phyloP scores from a whole-genome alignment of 2,113 vertebrate species.

The Taurulus bubalis region DNA sequence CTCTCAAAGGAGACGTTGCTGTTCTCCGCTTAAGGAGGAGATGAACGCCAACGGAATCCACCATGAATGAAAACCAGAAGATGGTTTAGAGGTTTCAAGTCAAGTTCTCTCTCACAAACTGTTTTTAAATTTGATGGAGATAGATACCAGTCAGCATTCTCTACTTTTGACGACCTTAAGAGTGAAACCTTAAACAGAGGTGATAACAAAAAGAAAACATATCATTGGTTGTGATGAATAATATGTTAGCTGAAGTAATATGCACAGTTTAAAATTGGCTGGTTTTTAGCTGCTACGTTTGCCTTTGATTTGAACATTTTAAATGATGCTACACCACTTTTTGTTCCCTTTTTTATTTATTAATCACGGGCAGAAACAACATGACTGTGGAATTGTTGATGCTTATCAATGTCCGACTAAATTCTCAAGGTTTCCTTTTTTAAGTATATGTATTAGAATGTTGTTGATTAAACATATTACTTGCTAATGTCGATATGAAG shows the following conservation, averaged over 20 bases:
- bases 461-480: not conserved
- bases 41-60: not conserved
- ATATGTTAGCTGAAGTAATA: not conserved
- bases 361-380: not conserved
- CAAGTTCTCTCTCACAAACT: not conserved
- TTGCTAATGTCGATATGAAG: not conserved
- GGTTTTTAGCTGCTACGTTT: not conserved
- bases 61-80: not conserved
- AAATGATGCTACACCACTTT: not conserved
- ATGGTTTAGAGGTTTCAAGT: not conserved
- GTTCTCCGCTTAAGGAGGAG: not conserved
- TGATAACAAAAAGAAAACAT: not conserved
- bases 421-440: not conserved
- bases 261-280: not conserved
- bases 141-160: not conserved
- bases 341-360: not conserved
- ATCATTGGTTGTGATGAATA: not conserved
- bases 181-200: not conserved
- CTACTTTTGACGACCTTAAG: not conserved
- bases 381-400: not conserved
- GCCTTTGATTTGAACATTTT: not conserved
- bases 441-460: not conserved
- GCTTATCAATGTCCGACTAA: not conserved
- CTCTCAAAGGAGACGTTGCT: slow-evolving; percentile 21
- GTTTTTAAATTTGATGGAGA: not conserved